Evolutionary conservation across 2,113 vertebrate species (phyloP).

Genomic region (Varanus komodoensis): DNA sequence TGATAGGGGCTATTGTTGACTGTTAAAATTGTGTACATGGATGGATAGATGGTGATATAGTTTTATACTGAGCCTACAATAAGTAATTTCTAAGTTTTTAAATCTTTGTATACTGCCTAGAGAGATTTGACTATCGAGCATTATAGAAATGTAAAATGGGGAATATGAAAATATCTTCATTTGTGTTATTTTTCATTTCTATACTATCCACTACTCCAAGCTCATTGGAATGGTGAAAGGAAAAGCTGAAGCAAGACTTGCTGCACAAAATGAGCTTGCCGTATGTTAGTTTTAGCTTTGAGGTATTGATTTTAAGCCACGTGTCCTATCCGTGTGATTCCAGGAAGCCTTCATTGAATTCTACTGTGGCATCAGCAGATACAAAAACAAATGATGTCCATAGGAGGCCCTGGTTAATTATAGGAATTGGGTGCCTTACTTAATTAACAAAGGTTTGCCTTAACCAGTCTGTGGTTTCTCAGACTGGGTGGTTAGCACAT

Average conservation of each 20-base stretch:
- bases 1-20: too few relatives aligned
- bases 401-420: slow-evolving; percentile 28
- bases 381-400: background rate
- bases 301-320: background rate
- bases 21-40: too few relatives aligned
- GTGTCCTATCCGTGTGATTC: slow-evolving; percentile 35
- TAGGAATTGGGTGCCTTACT: too few relatives aligned
- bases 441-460: slow-evolving; percentile 2
- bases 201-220: too few relatives aligned
- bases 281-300: background rate
- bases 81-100: too few relatives aligned
- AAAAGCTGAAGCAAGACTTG: background rate
- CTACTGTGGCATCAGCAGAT: slow-evolving; percentile 15
- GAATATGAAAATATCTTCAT: too few relatives aligned
- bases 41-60: too few relatives aligned
- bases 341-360: slow-evolving; percentile 34
- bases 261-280: background rate
- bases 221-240: background rate
- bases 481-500: background rate
- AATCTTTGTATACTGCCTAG: too few relatives aligned
- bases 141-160: too few relatives aligned
- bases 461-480: background rate
- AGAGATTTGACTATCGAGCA: too few relatives aligned
- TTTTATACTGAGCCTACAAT: too few relatives aligned
- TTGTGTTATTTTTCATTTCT: too few relatives aligned